These are phyloP conservation scores for Syrrhaptes paradoxus DNA, from an alignment of 2,113 vertebrate genomes.

Conservation along the genomic window DNA sequence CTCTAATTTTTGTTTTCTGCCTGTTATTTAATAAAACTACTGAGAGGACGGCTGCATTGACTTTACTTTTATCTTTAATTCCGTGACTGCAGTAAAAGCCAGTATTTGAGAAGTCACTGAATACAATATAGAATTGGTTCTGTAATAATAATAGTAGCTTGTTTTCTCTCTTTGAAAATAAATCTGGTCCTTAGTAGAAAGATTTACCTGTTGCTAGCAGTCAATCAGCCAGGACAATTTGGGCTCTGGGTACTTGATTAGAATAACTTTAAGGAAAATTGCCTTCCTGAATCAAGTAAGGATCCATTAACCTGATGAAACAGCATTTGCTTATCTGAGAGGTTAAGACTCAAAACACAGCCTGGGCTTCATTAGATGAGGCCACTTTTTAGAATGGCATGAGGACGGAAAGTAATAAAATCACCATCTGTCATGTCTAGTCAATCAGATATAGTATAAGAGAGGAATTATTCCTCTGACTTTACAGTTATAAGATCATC, in stretches of 20 bases:
- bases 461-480: constrained; percentile 48
- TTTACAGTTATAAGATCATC: constrained; percentile 11
- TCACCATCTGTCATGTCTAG: constrained; percentile 52
- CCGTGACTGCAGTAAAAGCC: neutral
- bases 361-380: constrained; percentile 36
- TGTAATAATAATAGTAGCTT: constrained; percentile 16
- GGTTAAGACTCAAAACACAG: constrained; percentile 49
- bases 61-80: constrained; percentile 35
- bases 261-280: constrained; percentile 66
- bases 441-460: constrained; percentile 42
- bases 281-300: constrained; percentile 57
- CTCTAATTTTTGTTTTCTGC: neutral
- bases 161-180: constrained; percentile 55
- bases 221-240: constrained; percentile 44
- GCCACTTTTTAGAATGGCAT: constrained; percentile 6
- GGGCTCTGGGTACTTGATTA: constrained; percentile 48
- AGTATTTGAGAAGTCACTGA: neutral
- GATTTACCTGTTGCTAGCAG: neutral
- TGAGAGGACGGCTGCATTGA: neutral
- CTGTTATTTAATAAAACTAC: neutral
- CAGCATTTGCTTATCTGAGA: constrained; percentile 37
- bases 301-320: constrained; percentile 66
- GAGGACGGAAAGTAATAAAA: constrained; percentile 40
- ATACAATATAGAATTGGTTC: constrained; percentile 1
- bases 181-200: constrained; percentile 7